Evolutionary conservation across 2,888 invertebrate species (phyloP), one percentile per base, ranked within the genome.

Genomic region (Clusia tigrina): DNA sequence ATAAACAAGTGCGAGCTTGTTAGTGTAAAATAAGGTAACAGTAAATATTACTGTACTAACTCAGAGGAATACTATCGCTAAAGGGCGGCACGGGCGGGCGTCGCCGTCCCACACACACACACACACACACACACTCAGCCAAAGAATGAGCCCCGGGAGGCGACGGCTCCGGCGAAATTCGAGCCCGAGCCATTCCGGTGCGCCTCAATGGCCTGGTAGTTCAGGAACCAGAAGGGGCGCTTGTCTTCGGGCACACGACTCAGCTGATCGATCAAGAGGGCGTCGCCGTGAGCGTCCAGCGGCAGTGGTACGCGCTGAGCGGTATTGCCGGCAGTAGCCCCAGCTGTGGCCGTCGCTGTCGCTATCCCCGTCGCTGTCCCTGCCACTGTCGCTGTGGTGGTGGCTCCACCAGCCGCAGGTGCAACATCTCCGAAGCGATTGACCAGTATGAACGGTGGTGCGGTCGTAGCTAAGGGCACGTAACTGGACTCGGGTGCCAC

Each of bases 201-300:
- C 0, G 84, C 86, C 76, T 91, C 90, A 10, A 90, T 86, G 0
- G 88, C 88, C 70, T 89, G 86, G 80, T 89, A 88, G 78, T 92
- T 92, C 58, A 91, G 77, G 64, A 88, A 86, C 91, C 91, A 91
- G 81, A 90, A 92, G 0, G 92, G 92, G 67, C 88, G 88, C 52
- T 89, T 84, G 67, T 91, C 90, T 58, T 86, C 78, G 0, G 91
- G 91, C 79, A 89, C 86, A 38, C 86, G 85, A 74, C 87, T 88
- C 25, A 91, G 83, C n/a, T 88, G 83, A 48, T 90, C 86, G 0
- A 91, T 84, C 2, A 89, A 80, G 2, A 87, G 85, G 52, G 79
- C 78, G 72, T 92, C 90, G 1, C 90, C 90, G 37, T 86, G 85
- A 0, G 91, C 91, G 81, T 91, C 90, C 1, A 89, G 77, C 0